phyloP scores from a whole-genome alignment of 2,797 vertebrate species.

The Poeciliopsis paucimaculata region DNA sequence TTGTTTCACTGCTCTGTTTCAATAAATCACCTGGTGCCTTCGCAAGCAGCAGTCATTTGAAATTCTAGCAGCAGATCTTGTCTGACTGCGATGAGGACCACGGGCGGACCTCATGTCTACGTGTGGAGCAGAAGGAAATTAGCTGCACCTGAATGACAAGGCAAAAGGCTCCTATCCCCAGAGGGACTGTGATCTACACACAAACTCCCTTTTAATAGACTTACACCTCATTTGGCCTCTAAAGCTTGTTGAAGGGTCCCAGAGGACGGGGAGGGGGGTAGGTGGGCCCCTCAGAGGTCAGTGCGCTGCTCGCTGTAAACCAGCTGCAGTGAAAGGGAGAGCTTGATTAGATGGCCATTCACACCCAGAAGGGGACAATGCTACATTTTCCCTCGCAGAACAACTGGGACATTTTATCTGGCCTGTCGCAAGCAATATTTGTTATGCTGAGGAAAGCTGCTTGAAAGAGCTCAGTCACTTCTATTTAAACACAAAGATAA shows the following conservation, averaged over 20 bases:
- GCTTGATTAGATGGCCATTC: slow-evolving; percentile 86
- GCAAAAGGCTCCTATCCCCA: slow-evolving; percentile 77
- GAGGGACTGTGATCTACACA: slow-evolving; percentile 85
- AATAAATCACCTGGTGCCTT: slow-evolving; percentile 72
- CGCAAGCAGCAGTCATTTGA: slow-evolving; percentile 63
- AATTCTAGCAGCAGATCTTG: slow-evolving; percentile 68
- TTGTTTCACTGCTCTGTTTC: slow-evolving; percentile 58
- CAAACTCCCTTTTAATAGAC: slow-evolving; percentile 90
- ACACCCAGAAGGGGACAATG: slow-evolving; percentile 87
- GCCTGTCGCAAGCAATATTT: slow-evolving; percentile 78
- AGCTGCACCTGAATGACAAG: slow-evolving; percentile 85
- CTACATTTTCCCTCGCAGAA: slow-evolving; percentile 76
- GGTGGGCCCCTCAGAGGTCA: slow-evolving; percentile 72
- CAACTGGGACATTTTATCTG: slow-evolving; percentile 80
- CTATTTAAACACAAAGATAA: slow-evolving; percentile 14
- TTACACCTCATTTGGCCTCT: slow-evolving; percentile 91
- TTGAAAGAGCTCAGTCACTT: slow-evolving; percentile 35
- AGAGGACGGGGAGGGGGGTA: slow-evolving; percentile 71
- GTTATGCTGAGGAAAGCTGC: slow-evolving; percentile 56
- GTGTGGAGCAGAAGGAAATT: slow-evolving; percentile 82
- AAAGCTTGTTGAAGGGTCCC: slow-evolving; percentile 89
- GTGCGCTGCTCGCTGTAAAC: slow-evolving; percentile 80
- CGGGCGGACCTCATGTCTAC: slow-evolving; percentile 73
- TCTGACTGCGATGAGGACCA: slow-evolving; percentile 59
- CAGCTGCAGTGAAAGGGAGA: slow-evolving; percentile 83